A percentile compares a stretch with the other conserved stretches of the same genome.
Conservation (phyloP, 2,113 vertebrate genomes). For the Gambusia holbrooki region DNA sequence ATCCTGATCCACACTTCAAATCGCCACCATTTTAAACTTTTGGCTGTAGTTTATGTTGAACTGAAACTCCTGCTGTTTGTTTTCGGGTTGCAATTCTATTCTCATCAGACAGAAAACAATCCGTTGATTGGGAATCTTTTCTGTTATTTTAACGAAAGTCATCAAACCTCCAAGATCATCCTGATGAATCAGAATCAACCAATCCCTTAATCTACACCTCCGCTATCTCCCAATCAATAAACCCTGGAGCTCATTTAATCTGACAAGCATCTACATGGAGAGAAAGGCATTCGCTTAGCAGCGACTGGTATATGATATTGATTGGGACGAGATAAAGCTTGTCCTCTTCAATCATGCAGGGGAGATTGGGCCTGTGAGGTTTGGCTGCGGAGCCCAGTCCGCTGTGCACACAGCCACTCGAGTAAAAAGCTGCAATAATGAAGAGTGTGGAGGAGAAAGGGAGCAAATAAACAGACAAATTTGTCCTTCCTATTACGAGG, state of each 20-base stretch:
- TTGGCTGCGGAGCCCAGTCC: constrained; percentile 61
- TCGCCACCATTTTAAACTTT: neutral
- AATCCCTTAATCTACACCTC: constrained; percentile 56
- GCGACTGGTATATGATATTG: constrained; percentile 79
- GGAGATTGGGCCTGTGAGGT: constrained; percentile 71
- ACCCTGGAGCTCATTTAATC: constrained; percentile 75
- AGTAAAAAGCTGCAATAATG: constrained; percentile 64
- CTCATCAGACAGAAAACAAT: neutral
- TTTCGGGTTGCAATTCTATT: neutral
- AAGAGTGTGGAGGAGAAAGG: constrained; percentile 36
- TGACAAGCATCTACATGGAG: constrained; percentile 82
- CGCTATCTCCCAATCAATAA: constrained; percentile 84
- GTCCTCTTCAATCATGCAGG: constrained; percentile 76
- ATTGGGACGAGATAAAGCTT: constrained; percentile 72
- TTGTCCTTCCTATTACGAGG: constrained; percentile 41
- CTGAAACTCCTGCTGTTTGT: neutral
- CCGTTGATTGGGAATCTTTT: neutral
- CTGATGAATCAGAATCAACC: constrained; percentile 49
- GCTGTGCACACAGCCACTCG: constrained; percentile 52
- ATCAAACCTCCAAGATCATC: neutral
- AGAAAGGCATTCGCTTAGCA: constrained; percentile 77
- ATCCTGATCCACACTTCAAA: neutral
- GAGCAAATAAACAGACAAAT: constrained; percentile 56
- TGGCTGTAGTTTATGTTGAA: neutral
- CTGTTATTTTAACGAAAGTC: constrained; percentile 19